Base-by-base conservation (phyloP, 2,113 vertebrate species). In the Megalops atlanticus region DNA sequence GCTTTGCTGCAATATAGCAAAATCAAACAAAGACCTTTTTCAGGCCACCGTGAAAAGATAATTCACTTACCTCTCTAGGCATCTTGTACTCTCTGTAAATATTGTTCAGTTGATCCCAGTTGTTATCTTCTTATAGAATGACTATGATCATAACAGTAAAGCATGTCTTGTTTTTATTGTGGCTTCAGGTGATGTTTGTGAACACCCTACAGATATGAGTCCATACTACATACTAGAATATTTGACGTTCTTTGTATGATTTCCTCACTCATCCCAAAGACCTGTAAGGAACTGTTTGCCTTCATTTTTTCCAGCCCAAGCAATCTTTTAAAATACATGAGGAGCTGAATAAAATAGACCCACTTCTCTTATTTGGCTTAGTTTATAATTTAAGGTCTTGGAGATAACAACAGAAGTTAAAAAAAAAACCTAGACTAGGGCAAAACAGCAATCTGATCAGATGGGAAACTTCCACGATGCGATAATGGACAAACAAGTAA, bases 231-330 rank as follows among this genome's bases (percentile, higher is more conserved):
- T 38, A 18, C 54, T 39, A 35, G 54, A 12, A 39, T 70, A 8
- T 78, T 78, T 45, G 12, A 94, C 58, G 18, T 78, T 38, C 64
- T 78, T 40, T 43, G 0, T 95, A 94, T 95, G 36, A 54, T 76
- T 4, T 24, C 18, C 6, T 21, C 58, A 40, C n/a, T 69, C 24
- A 69, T 69, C 94, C 89, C 87, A 94, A 94, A 94, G 92, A 94
- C 93, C 94, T 93, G 92, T 91, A 94, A 94, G 92, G 77, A 43
- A 68, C 27, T 69, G 24, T 47, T 79, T 43, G 78, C 43, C 70
- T 43, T 49, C 38, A 71, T 49, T 39, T 38, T 72, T 31, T 75
- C 39, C 73, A 75, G 73, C 73, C 41, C n/a, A 40, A 75, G 40
- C 73, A 27, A 24, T 39, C 38, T 43, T 75, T 75, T 75, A 75